Evolutionary conservation across 2,888 invertebrate species (phyloP).

Genomic region (Andricus quercusramuli): DNA sequence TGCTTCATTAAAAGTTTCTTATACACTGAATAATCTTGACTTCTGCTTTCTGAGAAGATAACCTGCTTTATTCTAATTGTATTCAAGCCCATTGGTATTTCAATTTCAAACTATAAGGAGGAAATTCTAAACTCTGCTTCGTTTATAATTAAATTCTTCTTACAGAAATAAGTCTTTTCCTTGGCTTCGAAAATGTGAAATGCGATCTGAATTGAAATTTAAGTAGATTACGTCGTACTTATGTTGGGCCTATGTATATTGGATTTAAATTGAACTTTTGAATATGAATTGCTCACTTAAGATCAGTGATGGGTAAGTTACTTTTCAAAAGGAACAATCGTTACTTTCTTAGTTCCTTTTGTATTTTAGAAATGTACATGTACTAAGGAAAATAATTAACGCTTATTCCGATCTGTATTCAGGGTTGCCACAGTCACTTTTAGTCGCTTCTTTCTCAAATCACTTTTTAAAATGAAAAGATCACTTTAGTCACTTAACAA

Average conservation of each 20-base stretch:
- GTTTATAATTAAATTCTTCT: constrained; percentile 7
- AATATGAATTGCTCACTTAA: constrained; percentile 15
- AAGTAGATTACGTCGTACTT: neutral
- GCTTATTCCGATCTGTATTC: too few species aligned
- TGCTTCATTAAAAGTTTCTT: neutral
- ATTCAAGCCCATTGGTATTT: constrained; percentile 4
- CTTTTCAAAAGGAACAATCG: too few species aligned
- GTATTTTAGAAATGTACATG: too few species aligned
- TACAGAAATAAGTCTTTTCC: constrained; percentile 13
- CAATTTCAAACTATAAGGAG: neutral
- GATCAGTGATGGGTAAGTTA: neutral
- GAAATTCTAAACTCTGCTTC: neutral
- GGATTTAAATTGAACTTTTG: constrained; percentile 11
- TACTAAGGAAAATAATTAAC: too few species aligned
- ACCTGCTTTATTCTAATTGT: neutral
- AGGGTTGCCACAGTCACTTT: too few species aligned
- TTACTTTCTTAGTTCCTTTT: too few species aligned
- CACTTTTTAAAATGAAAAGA: too few species aligned
- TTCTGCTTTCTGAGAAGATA: neutral
- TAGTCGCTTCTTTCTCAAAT: too few species aligned
- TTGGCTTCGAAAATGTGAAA: neutral
- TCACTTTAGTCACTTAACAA: too few species aligned
- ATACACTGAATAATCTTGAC: neutral
- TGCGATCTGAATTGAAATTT: neutral
- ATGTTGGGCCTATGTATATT: neutral